Base-by-base conservation (phyloP, 2,888 invertebrate species). In the Protonemura montana region DNA sequence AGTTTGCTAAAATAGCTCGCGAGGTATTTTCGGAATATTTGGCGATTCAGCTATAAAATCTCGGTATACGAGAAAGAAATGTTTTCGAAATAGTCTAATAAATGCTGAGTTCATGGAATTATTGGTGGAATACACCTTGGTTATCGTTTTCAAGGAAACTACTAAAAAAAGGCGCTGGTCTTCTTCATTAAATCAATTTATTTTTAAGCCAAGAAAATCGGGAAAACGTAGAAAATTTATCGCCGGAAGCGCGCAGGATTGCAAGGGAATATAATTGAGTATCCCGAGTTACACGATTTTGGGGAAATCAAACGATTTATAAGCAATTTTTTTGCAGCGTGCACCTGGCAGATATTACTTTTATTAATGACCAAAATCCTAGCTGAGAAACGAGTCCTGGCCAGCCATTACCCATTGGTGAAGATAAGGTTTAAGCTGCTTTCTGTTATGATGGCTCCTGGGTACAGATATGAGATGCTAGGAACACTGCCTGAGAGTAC, bases 271-370 rank as follows among this genome's bases (percentile, higher is more conserved):
- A 59, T 59, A 59, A 59, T 59, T 59, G 59, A 59, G 6, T 21
- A 59, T 59, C 59, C 59, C 21, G 21, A 59, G 59, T 59, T 59
- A 59, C 59, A 7, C 3, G 59, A 16, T 59, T 59, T 59, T 2
- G 59, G 21, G 59, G 21, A 13, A 13, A 59, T 59, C 59, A 13
- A 59, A 59, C 59, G 59, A 59, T 59, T 59, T 59, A 59, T 59
- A 59, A 59, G 59, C 59, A 59, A 59, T 59, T 59, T 59, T 41
- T 59, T 59, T 59, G 59, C 59, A 59, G 16, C 35, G 10, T 59
- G 13, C 59, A 59, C 59, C 59, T 59, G 59, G 59, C 59, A 59
- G 59, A 59, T 59, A 59, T 59, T 59, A 59, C 59, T 59, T 59
- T 21, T 59, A 59, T 59, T 59, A 59, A 59, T 59, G 59, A 59